Percentiles rank a stretch among this genome's conserved stretches.
Conservation (phyloP, 1,140 invertebrate species). For the Neodiprion pinetum region DNA sequence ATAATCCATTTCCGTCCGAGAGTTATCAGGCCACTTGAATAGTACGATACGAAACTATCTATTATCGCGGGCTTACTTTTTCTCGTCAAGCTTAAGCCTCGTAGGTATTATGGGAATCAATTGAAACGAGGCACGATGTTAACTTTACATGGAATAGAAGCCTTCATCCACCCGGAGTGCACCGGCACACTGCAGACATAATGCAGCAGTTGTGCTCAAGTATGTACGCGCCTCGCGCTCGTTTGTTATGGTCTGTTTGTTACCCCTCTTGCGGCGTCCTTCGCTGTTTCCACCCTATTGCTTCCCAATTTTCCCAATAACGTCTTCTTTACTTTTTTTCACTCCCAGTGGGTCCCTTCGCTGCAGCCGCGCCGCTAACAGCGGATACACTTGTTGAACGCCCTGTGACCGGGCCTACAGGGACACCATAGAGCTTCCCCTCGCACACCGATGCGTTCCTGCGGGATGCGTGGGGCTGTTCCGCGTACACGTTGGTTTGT, state of each 20-base stretch:
- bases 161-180: neutral
- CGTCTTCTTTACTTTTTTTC: conserved; percentile 4
- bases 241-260: neutral
- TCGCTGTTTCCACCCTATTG: conserved; percentile 2
- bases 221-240: neutral
- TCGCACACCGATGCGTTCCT: no score
- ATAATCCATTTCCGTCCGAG: neutral
- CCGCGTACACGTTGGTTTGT: neutral
- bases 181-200: neutral
- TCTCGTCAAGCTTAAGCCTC: neutral
- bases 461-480: neutral
- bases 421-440: neutral
- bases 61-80: neutral
- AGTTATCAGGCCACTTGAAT: neutral
- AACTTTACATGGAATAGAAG: neutral
- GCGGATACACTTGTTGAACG: conserved; percentile 6
- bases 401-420: neutral
- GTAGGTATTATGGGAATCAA: neutral
- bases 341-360: neutral
- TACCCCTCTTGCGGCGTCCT: neutral
- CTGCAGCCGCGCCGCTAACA: neutral
- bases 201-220: neutral
- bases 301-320: conserved; percentile 7
- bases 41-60: neutral
- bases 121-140: neutral